Base-by-base conservation (phyloP, 1,140 invertebrate species). In the Hermetia illucens region DNA sequence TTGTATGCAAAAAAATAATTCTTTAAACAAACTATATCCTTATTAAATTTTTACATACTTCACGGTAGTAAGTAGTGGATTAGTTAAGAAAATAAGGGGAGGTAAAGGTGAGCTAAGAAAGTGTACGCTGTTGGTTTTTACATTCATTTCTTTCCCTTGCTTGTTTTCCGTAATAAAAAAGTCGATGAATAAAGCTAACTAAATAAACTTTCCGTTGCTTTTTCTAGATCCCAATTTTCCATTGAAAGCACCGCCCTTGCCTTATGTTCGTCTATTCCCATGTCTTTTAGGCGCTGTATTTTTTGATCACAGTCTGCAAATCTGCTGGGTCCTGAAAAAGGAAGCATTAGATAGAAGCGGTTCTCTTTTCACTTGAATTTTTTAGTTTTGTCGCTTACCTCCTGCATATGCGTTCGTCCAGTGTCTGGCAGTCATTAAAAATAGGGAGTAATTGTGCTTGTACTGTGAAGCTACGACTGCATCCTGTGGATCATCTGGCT, bases 391-490 rank as follows among this genome's bases (percentile, higher is more conserved):
- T n/a, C n/a, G n/a, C n/a, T 48, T 63, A 75, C 79, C 87, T 49
- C 82, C 82, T 20, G 94, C 96, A 70, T 96, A 98, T 13, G 81
- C 72, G 55, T 82, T 79, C 41, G 93, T 89, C 96, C 96, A 98
- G 67, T 93, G 88, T 53, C 72, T 74, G 25, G 94, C 94, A 35
- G 93, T 97, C 53, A 79, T 68, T 42, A 72, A 66, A 63, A 94
- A 98, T 57, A 94, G 77, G 45, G 80, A 74, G 34, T 72, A 71
- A 55, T 89, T 77, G 49, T 91, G 86, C 70, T 91, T 92, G 60
- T 81, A 97, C 62, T 98, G 94, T 60, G 79, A 83, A 25, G 94
- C 94, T 12, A 98, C 94, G n/a, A 98, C 91, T 18, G 88, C 89
- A 65, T 93, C 88, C 62, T 93, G 90, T 13, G 91, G 91, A 70